Evolutionary conservation across 2,888 invertebrate species (phyloP).

Genomic region (Drosophila stalkeri): DNA sequence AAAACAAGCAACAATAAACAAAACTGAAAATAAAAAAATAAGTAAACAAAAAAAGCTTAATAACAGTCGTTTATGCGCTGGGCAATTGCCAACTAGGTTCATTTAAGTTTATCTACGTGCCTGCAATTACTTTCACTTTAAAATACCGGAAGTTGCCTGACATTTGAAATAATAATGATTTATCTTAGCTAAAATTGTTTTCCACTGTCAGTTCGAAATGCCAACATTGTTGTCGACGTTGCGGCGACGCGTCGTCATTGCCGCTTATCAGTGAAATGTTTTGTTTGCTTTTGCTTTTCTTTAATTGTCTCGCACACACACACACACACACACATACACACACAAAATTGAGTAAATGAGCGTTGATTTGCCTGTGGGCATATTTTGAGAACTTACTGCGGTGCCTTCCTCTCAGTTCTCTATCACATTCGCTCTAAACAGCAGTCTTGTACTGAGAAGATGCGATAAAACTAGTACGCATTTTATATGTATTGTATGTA

Average conservation of each 20-base stretch:
- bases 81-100: background rate
- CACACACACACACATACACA: constrained; percentile 11
- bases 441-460: background rate
- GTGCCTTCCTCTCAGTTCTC: constrained; percentile 18
- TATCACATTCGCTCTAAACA: background rate
- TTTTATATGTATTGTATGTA: background rate
- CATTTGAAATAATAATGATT: constrained; percentile 7
- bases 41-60: background rate
- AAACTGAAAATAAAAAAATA: background rate
- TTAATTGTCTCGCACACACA: constrained; percentile 24
- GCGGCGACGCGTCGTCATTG: background rate
- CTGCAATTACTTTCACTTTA: constrained; percentile 10
- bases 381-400: background rate
- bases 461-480: background rate
- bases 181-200: constrained; percentile 30
- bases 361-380: background rate
- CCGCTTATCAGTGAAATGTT: constrained; percentile 48
- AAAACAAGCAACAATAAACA: background rate
- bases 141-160: constrained; percentile 32
- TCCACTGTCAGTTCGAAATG: constrained; percentile 24
- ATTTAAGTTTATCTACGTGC: constrained; percentile 16
- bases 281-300: constrained; percentile 48
- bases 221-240: constrained; percentile 3
- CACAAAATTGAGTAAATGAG: background rate
- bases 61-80: background rate